These are phyloP conservation scores for Mastigias papua DNA, from an alignment of 30 jellyfish, hydroid and myxozoan species.

Conservation along the genomic window DNA sequence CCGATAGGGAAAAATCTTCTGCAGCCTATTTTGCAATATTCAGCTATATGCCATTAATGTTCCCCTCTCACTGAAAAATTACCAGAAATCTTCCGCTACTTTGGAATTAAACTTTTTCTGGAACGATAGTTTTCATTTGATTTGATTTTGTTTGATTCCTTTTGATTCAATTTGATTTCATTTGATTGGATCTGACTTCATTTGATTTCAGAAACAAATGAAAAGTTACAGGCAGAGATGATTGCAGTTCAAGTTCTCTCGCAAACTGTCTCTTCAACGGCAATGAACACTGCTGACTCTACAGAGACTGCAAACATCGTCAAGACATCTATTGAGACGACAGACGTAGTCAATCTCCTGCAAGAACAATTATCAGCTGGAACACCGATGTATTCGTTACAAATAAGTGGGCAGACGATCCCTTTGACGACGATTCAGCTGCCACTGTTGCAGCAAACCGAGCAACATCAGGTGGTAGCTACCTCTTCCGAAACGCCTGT, in stretches of 20 bases:
- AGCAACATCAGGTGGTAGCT: neutral
- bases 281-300: constrained; percentile 13
- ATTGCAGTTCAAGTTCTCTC: constrained; percentile 81
- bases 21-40: too few relatives aligned
- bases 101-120: neutral
- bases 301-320: neutral
- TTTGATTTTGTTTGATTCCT: neutral
- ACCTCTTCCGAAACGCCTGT: neutral
- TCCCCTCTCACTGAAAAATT: too few relatives aligned
- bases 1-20: too few relatives aligned
- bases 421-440: constrained; percentile 88
- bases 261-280: constrained; percentile 55
- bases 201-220: constrained; percentile 9
- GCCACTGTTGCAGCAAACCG: constrained; percentile 60
- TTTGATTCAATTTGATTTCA: neutral
- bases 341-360: constrained; percentile 31
- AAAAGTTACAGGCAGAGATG: constrained; percentile 78
- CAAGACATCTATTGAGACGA: constrained; percentile 14
- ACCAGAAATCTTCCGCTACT: too few relatives aligned
- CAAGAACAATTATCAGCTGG: constrained; percentile 79
- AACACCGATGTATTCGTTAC: constrained; percentile 88
- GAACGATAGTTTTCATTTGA: neutral
- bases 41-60: too few relatives aligned
- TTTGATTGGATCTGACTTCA: neutral
- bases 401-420: constrained; percentile 83